Evolutionary conservation across 1,140 invertebrate genomes (phyloP), one percentile per base, ranked within the genome.

Genomic region (Triops cancriformis): DNA sequence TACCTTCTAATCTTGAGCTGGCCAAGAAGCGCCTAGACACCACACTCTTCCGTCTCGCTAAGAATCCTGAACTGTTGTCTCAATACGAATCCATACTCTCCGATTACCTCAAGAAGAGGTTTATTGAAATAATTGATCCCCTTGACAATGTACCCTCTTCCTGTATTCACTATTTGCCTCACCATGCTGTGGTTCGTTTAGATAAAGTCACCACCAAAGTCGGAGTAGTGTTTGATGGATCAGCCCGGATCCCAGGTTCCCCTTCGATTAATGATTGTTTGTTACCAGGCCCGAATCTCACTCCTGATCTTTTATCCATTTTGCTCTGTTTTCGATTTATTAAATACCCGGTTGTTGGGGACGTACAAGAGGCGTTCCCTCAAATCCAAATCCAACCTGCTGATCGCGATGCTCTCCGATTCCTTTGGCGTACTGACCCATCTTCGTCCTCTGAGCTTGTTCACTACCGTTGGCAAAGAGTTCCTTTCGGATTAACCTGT

Each of bases 241-340:
- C 79, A 28, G 72, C 41, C 23, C 45, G 45, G 5, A 28, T 74
- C 26, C 77, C 26, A 26, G 73, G 76, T 6, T 27, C 64, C 12
- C 72, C 72, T 0, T 82, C 80, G 0, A 74, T 82, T n/a, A 82
- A 82, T 51, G 79, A 82, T 41, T 79, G 75, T 73, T 75, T 81
- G 11, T 12, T 75, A 1, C 79, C 76, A 26, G 80, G 79, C 18
- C 73, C 75, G 0, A 81, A 81, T 64, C 74, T 75, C 10, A 37
- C 37, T 14, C 28, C 74, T 26, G 28, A 37, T 5, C 37, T 75
- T 9, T 23, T 75, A 11, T 37, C 74, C 0, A 6, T 75, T n/a
- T 5, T 75, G 28, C 37, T 75, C 12, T 28, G 74, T 18, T 75
- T 75, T 75, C 27, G 27, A 1, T 42, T 41, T n/a, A 26, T 42